Conservation (phyloP, 2,113 vertebrate species). For the Galbula dea region DNA sequence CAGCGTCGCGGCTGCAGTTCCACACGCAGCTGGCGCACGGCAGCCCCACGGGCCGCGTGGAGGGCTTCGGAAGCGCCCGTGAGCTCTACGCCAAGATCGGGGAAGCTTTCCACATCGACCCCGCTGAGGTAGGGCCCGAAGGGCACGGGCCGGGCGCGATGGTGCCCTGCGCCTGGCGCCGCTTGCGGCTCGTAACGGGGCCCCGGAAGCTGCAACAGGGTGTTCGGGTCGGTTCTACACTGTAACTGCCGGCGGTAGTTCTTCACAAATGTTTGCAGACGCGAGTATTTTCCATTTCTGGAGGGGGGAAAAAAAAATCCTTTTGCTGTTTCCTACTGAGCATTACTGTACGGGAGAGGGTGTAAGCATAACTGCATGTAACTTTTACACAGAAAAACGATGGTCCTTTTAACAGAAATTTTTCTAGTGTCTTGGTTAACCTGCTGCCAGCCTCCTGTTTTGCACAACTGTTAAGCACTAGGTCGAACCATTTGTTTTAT, state of each 20-base stretch:
- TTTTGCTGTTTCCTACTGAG: accelerated
- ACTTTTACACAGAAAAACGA: accelerated
- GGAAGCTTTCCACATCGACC: conserved; percentile 75
- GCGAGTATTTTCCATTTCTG: accelerated
- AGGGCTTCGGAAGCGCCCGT: conserved; percentile 84
- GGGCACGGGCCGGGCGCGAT: background rate
- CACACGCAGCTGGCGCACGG: conserved; percentile 93
- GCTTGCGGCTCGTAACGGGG: background rate
- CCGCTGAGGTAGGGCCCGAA: conserved; percentile 79
- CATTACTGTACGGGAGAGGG: accelerated
- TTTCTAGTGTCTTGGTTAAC: accelerated
- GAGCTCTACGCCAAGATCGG: conserved; percentile 88
- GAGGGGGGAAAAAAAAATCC: accelerated
- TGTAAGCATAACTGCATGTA: accelerated
- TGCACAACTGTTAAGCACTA: accelerated
- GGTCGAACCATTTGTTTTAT: background rate
- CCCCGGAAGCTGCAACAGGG: accelerated
- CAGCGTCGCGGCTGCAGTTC: conserved; percentile 80
- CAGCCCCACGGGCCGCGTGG: conserved; percentile 86
- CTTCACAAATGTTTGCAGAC: accelerated
- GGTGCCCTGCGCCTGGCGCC: background rate
- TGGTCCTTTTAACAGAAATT: accelerated
- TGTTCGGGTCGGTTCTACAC: background rate
- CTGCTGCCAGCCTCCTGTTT: background rate
- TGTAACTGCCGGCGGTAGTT: accelerated